Base-by-base conservation (phyloP, 2,888 invertebrate species). In the Drosophila anceps region DNA sequence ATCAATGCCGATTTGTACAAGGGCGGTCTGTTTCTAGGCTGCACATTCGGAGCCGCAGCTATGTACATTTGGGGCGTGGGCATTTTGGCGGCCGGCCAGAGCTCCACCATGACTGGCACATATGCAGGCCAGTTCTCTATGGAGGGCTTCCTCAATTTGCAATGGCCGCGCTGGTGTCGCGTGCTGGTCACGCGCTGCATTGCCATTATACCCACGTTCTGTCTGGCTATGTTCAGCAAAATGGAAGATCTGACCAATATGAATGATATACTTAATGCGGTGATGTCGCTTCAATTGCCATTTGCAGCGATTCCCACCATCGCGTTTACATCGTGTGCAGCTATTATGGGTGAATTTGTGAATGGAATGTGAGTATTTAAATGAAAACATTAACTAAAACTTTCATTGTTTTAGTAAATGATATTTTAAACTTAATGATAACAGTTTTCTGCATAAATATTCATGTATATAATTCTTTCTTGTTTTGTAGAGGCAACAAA, bases 121-220 rank as follows among this genome's bases (percentile, higher is more conserved):
- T 97, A 97, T 91, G 96, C 97, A n/a, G 97, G 97, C 1, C 97
- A 97, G 91, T 97, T 97, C 92, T 96, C 96, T 0, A 97, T 97
- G 97, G 97, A 97, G 94, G 97, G 97, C 13, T 98, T 98, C 91
- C 93, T 98, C 24, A 96, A 97, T 90, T 93, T 98, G 18, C 95
- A 95, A 84, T 98, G 97, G 97, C 95, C 96, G 1, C 94, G 97
- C 43, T 98, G 98, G 98, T 96, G 96, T 93, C 93, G 98, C 90
- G 97, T 98, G 0, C 93, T 97, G 24, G 94, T 98, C 81, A 98
- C 98, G 0, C 94, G 98, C 80, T 94, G 95, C 8, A 96, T 98
- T 81, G 98, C 98, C 31, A 97, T 98, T 63, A 87, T 93, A 48
- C 94, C 94, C 39, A 96, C 96, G 1, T 95, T 96, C 83, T 94